phyloP scores from a whole-genome alignment of 30 jellyfish, hydroid and myxozoan genomes.

The Cassiopea andromeda region DNA sequence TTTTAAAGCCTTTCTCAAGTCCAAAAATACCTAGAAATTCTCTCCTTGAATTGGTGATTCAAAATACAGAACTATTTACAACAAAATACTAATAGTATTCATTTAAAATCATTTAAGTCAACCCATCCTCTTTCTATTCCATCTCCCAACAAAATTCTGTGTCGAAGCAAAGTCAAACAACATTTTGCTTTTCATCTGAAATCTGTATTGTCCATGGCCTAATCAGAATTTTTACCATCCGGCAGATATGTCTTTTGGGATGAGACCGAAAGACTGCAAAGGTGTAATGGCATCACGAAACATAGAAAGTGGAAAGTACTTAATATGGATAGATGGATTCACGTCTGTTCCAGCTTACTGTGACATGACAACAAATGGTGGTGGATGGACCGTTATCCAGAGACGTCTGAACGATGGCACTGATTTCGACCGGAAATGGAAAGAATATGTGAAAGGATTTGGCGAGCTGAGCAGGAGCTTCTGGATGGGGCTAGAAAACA shows the following conservation, averaged over 20 bases:
- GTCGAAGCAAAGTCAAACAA: no score
- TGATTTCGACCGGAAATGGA: slow-evolving; percentile 51
- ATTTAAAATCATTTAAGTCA: no score
- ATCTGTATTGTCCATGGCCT: background rate
- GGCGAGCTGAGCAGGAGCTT: slow-evolving; percentile 48
- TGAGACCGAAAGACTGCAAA: slow-evolving; percentile 17
- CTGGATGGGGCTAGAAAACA: slow-evolving; percentile 59
- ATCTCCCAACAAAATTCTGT: no score
- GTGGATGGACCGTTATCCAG: slow-evolving; percentile 71
- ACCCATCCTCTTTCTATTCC: no score
- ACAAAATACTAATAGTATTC: no score
- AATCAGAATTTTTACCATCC: background rate
- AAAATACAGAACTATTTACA: no score
- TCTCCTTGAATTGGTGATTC: no score
- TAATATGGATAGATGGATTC: slow-evolving; percentile 18
- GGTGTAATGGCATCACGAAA: slow-evolving; percentile 38
- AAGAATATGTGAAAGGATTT: slow-evolving; percentile 47
- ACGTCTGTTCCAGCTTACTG: slow-evolving; percentile 28
- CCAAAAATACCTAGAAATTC: no score
- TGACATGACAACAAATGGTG: slow-evolving; percentile 57
- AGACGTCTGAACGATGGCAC: slow-evolving; percentile 30
- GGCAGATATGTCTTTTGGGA: background rate
- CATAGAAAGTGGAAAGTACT: slow-evolving; percentile 24
- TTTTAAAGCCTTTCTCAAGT: background rate
- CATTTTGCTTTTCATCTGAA: no score